Conservation (phyloP, 1,140 invertebrate genomes). For the Nixonia krombeini region DNA sequence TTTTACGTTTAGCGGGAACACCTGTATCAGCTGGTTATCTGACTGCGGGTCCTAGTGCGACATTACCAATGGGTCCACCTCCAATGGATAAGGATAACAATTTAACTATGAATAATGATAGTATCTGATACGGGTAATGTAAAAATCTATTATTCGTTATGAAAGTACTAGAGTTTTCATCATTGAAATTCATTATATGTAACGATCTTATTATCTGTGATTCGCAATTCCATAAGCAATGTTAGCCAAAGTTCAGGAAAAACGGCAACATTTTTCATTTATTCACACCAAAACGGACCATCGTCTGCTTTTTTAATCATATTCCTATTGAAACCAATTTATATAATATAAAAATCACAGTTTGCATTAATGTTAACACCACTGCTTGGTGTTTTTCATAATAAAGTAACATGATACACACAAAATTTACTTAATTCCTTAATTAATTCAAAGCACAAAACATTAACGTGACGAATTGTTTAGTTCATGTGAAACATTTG, state of each 20-base stretch:
- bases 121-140: constrained; percentile 66
- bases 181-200: neutral
- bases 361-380: too few relatives aligned
- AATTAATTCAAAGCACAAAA: too few relatives aligned
- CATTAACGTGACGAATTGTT: too few relatives aligned
- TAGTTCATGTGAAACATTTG: neutral
- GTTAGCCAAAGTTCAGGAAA: too few relatives aligned
- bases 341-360: too few relatives aligned
- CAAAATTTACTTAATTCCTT: neutral
- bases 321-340: too few relatives aligned
- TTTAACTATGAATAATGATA: constrained; percentile 63
- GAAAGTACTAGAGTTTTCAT: constrained; percentile 24
- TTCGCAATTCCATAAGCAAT: too few relatives aligned
- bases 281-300: too few relatives aligned
- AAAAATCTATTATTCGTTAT: constrained; percentile 19
- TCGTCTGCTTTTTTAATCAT: too few relatives aligned
- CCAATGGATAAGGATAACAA: constrained; percentile 80
- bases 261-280: too few relatives aligned
- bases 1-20: constrained; percentile 75
- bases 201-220: neutral
- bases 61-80: constrained; percentile 83
- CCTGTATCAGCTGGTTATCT: constrained; percentile 86
- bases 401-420: neutral
- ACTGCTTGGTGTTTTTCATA: neutral
- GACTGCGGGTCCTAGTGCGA: constrained; percentile 82